Evolutionary conservation across 2,888 invertebrate species (phyloP).

Genomic region (Petrolisthes manimaculis): DNA sequence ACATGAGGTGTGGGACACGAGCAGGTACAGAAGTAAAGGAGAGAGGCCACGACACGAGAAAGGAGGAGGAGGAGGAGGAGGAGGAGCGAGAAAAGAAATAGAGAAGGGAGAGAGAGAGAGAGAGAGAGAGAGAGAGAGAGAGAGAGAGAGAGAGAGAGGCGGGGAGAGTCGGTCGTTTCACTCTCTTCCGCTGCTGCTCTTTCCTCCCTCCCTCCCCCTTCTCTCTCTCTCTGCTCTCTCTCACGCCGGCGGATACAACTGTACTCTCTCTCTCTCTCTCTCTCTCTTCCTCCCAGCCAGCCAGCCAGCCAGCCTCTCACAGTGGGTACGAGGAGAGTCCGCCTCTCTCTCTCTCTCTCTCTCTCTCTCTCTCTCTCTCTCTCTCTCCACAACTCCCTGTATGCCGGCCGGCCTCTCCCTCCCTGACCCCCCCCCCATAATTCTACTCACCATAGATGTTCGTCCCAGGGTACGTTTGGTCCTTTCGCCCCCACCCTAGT

Average conservation of each 20-base stretch:
- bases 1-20: no score
- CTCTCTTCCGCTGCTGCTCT: not conserved
- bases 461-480: constrained; percentile 12
- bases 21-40: no score
- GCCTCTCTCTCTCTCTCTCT: not conserved
- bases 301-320: no score
- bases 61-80: no score
- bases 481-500: not conserved
- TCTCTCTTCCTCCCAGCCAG: constrained; percentile 5
- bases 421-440: not conserved
- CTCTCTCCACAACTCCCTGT: not conserved
- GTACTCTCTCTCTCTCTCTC: constrained; percentile 12
- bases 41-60: no score
- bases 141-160: no score
- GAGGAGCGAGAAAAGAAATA: no score
- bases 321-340: not conserved
- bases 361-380: not conserved
- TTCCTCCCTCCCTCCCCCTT: not conserved
- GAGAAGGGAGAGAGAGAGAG: not conserved
- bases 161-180: constrained; percentile 8
- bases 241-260: constrained; percentile 18
- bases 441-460: constrained; percentile 18
- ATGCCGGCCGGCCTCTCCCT: not conserved
- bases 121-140: not conserved
- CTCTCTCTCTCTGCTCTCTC: not conserved